Evolutionary conservation across 2,113 vertebrate genomes (phyloP).

Genomic region (Zonotrichia leucophrys): DNA sequence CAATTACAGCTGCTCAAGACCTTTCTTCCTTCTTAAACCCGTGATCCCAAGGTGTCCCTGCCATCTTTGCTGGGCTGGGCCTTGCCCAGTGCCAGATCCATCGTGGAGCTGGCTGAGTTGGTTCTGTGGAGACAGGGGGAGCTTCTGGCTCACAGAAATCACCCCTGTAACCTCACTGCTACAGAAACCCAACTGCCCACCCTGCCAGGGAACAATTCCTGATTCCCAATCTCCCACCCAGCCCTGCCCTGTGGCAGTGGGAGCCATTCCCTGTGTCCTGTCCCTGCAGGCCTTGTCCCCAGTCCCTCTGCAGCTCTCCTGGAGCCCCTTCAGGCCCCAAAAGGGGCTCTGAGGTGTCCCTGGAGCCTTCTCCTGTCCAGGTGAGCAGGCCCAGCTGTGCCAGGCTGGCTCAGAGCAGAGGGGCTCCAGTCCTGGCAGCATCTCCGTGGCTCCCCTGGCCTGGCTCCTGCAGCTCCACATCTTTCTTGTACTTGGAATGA

Average conservation of each 20-base stretch:
- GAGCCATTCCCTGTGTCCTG: too few relatives aligned
- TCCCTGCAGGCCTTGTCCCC: too few relatives aligned
- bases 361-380: too few relatives aligned
- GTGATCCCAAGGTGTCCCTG: accelerated
- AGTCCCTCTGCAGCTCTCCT: too few relatives aligned
- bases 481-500: background rate
- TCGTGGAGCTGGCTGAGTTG: background rate
- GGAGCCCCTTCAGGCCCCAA: too few relatives aligned
- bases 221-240: too few relatives aligned
- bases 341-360: too few relatives aligned
- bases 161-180: background rate
- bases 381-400: too few relatives aligned
- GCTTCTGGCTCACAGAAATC: background rate
- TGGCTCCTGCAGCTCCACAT: background rate
- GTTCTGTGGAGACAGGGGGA: background rate
- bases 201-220: too few relatives aligned
- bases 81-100: background rate
- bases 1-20: background rate
- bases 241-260: too few relatives aligned
- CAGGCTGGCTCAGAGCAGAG: too few relatives aligned
- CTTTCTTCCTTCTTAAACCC: background rate
- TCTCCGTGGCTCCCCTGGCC: background rate
- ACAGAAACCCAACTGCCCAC: background rate
- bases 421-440: background rate
- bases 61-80: background rate